These are phyloP conservation scores for Conistra vaccinii DNA, from an alignment of 2,888 invertebrate genomes.

Conservation along the genomic window DNA sequence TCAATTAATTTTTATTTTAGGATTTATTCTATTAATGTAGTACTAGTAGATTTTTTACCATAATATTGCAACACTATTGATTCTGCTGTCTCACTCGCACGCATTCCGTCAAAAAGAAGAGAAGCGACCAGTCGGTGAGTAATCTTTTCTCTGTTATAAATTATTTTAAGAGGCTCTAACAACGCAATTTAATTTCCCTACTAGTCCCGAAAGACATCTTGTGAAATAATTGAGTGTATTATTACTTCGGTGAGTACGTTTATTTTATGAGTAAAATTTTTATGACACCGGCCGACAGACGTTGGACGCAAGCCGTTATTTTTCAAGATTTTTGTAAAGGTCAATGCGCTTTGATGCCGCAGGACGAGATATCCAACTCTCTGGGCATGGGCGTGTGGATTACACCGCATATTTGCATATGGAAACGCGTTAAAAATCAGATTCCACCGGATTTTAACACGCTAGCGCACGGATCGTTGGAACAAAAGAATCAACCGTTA, in stretches of 20 bases:
- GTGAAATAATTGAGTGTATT: constrained; percentile 44
- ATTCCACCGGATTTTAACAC: constrained; percentile 68
- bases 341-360: constrained; percentile 83
- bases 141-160: constrained; percentile 74
- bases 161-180: constrained; percentile 42
- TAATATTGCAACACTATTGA: constrained; percentile 64
- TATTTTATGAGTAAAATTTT: constrained; percentile 43
- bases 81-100: constrained; percentile 71
- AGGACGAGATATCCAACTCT: constrained; percentile 72
- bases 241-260: constrained; percentile 63
- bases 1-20: background rate
- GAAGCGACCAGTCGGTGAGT: constrained; percentile 83
- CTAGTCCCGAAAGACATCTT: constrained; percentile 38
- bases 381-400: constrained; percentile 74
- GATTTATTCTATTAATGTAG: background rate
- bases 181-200: constrained; percentile 36
- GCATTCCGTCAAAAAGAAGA: constrained; percentile 82
- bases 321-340: constrained; percentile 86
- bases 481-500: constrained; percentile 77
- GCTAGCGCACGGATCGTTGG: constrained; percentile 48
- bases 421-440: constrained; percentile 66
- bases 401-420: constrained; percentile 72
- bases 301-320: constrained; percentile 84
- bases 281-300: constrained; percentile 65
- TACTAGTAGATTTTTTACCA: constrained; percentile 33